These are phyloP conservation scores for Oikopleura dioica DNA, from an alignment of 23 tunicate genomes.

Conservation along the genomic window DNA sequence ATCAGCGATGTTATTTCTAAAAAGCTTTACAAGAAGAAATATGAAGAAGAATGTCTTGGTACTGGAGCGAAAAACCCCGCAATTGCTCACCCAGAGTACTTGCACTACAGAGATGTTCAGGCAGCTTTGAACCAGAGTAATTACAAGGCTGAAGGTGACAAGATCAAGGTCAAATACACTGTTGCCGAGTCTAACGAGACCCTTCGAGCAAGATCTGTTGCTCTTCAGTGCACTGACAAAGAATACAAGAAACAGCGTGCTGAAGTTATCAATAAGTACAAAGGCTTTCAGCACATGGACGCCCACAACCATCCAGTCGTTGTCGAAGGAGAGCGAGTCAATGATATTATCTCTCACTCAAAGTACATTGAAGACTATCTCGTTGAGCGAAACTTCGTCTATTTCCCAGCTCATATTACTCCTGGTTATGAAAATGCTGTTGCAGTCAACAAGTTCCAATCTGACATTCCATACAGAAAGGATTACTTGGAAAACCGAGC, in stretches of 20 bases:
- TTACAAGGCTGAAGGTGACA: constrained; percentile 39
- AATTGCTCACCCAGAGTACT: constrained; percentile 77
- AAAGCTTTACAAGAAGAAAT: constrained; percentile 32
- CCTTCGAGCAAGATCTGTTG: neutral
- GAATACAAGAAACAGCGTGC: constrained; percentile 21
- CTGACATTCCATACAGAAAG: constrained; percentile 42
- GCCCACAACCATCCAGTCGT: constrained; percentile 20
- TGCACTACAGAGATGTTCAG: constrained; percentile 25
- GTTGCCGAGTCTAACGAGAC: constrained; percentile 18
- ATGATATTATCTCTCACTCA: constrained; percentile 38
- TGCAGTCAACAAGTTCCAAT: constrained; percentile 52
- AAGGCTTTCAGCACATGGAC: constrained; percentile 26
- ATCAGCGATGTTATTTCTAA: constrained; percentile 13
- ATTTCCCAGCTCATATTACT: constrained; percentile 73
- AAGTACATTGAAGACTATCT: constrained; percentile 82
- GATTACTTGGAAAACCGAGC: constrained; percentile 21
- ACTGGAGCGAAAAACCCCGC: constrained; percentile 30
- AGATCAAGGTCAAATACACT: constrained; percentile 30
- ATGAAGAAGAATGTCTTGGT: constrained; percentile 44
- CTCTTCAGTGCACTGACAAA: neutral
- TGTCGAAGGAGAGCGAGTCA: constrained; percentile 40
- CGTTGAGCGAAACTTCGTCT: constrained; percentile 37
- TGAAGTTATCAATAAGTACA: constrained; percentile 39
- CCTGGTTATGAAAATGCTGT: constrained; percentile 54
- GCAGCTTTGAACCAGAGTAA: neutral